Evolutionary conservation across 2,797 vertebrate species (phyloP), one percentile per base, ranked within the genome.

Genomic region (Sibirionetta formosa): DNA sequence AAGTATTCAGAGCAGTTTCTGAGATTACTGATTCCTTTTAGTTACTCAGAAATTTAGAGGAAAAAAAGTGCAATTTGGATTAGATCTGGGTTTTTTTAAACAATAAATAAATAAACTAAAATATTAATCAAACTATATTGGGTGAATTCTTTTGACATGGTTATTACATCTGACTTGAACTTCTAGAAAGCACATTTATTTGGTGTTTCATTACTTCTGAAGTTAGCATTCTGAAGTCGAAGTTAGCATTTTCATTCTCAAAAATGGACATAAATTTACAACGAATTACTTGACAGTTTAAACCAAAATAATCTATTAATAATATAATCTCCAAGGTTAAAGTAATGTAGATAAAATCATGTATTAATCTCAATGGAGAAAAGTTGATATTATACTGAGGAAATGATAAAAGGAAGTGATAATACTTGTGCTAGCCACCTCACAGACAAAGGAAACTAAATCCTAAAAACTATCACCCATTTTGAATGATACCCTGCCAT

Each of bases 371-470:
- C 89, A 82, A 40, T 26, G 11, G 61, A 82, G 14, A 78, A 81
- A 78, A 76, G 48, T 71, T 84, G 65, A 29, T 89, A 17, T 86
- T 82, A 13, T 61, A 54, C 29, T 36, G 54, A 86, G 42, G 1
- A 92, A 94, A 78, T 36, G 7, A 85, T 80, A 60, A 84, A 94
- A 80, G 57, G 20, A 71, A 36, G 29, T 57, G 42, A 79, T 88
- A 85, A 66, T 46, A 66, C 27, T 87, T 81, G 64, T 72, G 31
- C 48, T 87, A 78, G 38, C 48, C 31, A 85, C 82, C 70, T 84
- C 23, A 69, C 69, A 94, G 82, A 94, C 69, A 95, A 95, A 94
- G 23, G 35, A 77, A 92, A 61, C 60, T 87, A 90, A 88, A 85
- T 58, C 70, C 31, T 81, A 86, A 93, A 94, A 92, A 63, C 54